Evolutionary conservation across 2,113 vertebrate species (phyloP).

Genomic region (Malurus cyaneus): DNA sequence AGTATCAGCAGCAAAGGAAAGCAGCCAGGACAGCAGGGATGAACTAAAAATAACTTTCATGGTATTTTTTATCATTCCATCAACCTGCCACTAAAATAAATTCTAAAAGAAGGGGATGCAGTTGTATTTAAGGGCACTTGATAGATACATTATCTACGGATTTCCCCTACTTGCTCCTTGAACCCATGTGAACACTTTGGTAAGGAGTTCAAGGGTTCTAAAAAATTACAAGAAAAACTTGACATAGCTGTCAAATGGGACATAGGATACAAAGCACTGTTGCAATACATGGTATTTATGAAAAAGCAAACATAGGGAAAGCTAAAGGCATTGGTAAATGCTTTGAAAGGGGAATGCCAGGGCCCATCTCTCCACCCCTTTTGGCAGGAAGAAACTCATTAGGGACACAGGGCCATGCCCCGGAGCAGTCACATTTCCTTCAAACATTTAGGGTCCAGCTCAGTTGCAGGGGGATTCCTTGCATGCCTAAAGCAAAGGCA

Average conservation of each 20-base stretch:
- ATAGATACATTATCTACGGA: not conserved
- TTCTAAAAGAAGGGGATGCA: not conserved
- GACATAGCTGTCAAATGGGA: not conserved
- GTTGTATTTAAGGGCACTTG: not conserved
- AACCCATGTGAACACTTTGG: not conserved
- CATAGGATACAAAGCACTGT: not conserved
- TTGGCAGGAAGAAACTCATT: not conserved
- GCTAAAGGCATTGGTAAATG: not conserved
- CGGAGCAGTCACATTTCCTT: not conserved
- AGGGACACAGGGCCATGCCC: not conserved
- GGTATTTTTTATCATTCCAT: not conserved
- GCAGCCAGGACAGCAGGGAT: not conserved
- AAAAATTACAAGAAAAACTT: not conserved
- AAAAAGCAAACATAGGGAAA: not conserved
- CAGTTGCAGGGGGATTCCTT: conserved; percentile 13
- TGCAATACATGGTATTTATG: not conserved
- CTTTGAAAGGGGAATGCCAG: not conserved
- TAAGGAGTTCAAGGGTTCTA: not conserved
- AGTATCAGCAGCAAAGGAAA: not conserved
- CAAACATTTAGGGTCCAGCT: not conserved
- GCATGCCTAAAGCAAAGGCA: not conserved
- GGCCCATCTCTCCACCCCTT: not conserved
- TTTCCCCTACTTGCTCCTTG: not conserved
- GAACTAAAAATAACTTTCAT: not conserved
- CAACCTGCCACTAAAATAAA: not conserved